phyloP scores from a whole-genome alignment of 2,888 invertebrate species.

The Minunthozetes semirufus region DNA sequence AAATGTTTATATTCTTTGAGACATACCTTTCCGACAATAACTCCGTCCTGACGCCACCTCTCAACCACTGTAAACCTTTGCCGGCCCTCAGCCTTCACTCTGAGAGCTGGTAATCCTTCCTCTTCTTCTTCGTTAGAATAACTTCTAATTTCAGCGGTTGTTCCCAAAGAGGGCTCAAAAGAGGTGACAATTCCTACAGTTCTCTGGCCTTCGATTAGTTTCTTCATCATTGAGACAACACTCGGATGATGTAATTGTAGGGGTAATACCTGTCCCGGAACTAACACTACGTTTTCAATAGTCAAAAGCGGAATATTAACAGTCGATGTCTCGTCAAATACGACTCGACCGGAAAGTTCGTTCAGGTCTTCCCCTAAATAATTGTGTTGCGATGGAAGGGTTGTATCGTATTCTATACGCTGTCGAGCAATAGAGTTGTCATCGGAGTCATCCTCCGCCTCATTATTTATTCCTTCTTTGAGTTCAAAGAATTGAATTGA shows the following conservation, averaged over 20 bases:
- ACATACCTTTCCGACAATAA: conserved; percentile 45
- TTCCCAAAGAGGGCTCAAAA: conserved; percentile 52
- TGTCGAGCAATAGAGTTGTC: background rate
- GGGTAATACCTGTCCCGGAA: conserved; percentile 73
- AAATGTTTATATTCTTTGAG: too few species aligned
- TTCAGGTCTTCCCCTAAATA: conserved; percentile 42
- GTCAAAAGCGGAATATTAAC: conserved; percentile 56
- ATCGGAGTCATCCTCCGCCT: background rate
- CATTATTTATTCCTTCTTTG: conserved; percentile 3
- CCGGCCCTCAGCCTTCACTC: conserved; percentile 64
- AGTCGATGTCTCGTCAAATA: conserved; percentile 54
- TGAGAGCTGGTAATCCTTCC: conserved; percentile 53
- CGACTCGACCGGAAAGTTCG: conserved; percentile 48
- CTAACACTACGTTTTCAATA: conserved; percentile 59
- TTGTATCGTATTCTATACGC: conserved; percentile 39
- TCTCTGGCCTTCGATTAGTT: conserved; percentile 55
- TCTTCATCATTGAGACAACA: conserved; percentile 56
- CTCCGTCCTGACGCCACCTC: conserved; percentile 46
- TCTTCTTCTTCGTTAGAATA: conserved; percentile 53
- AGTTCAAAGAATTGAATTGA: background rate
- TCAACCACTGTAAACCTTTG: conserved; percentile 63
- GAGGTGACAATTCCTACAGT: conserved; percentile 59
- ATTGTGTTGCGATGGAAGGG: conserved; percentile 41
- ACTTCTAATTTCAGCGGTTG: conserved; percentile 61
- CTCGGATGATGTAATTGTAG: conserved; percentile 57